These are phyloP conservation scores for Melinaea marsaeus DNA, from an alignment of 2,888 invertebrate species.

Conservation along the genomic window DNA sequence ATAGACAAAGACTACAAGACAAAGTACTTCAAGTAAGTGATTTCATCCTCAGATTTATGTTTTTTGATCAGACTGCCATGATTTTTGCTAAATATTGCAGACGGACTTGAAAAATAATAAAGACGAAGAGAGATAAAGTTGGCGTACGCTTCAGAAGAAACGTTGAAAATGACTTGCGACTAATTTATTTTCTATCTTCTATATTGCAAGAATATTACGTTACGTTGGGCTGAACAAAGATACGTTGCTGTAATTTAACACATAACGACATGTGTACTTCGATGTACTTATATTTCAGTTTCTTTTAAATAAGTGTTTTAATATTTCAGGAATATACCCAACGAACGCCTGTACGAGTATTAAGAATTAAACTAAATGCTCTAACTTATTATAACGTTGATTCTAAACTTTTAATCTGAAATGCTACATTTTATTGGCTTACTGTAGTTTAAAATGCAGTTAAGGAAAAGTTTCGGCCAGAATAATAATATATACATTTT, in stretches of 20 bases:
- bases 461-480: background rate
- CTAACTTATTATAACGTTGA: constrained; percentile 5
- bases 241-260: background rate
- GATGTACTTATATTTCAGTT: no score
- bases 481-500: background rate
- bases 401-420: constrained; percentile 7
- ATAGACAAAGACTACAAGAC: constrained; percentile 33
- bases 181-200: constrained; percentile 66
- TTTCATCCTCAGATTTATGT: constrained; percentile 68
- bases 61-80: constrained; percentile 70
- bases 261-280: no score
- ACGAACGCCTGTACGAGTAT: background rate
- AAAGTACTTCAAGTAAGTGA: constrained; percentile 44
- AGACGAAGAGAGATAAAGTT: constrained; percentile 64
- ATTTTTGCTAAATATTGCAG: constrained; percentile 71
- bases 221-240: background rate
- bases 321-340: background rate
- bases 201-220: constrained; percentile 13
- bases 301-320: constrained; percentile 36
- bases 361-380: constrained; percentile 1
- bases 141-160: constrained; percentile 59
- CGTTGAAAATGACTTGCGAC: constrained; percentile 55
- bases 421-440: constrained; percentile 3
- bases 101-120: constrained; percentile 72
- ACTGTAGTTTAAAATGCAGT: background rate